These are phyloP conservation scores for Eupsilia transversa DNA, from an alignment of 2,888 invertebrate genomes.

Conservation along the genomic window DNA sequence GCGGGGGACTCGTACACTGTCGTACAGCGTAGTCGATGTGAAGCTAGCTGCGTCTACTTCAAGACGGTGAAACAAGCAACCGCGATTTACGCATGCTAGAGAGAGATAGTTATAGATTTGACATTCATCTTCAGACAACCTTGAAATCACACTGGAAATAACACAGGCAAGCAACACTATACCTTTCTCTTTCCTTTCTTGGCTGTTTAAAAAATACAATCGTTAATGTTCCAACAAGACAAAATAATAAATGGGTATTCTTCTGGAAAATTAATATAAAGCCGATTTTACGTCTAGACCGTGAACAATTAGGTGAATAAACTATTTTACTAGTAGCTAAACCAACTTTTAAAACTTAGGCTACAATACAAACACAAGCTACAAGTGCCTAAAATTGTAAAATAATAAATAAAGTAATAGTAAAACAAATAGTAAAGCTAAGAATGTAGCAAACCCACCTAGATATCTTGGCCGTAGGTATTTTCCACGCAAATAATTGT, in stretches of 20 bases:
- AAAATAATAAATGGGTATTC: conserved; percentile 59
- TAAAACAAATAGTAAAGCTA: conserved; percentile 26
- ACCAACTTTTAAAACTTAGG: conserved; percentile 6
- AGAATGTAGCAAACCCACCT: background rate
- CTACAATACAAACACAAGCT: conserved; percentile 1
- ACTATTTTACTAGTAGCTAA: conserved; percentile 3
- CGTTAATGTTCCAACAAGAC: conserved; percentile 72
- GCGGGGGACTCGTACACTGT: conserved; percentile 76
- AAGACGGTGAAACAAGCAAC: conserved; percentile 70
- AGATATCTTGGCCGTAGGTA: background rate
- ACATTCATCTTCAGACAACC: conserved; percentile 78
- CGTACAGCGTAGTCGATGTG: conserved; percentile 70
- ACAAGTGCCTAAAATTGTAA: conserved; percentile 4
- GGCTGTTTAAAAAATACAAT: conserved; percentile 81
- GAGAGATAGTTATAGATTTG: conserved; percentile 73
- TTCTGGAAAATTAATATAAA: conserved; percentile 49
- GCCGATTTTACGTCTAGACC: conserved; percentile 34
- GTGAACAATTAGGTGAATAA: background rate
- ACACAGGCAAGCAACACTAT: conserved; percentile 78
- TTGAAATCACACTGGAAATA: conserved; percentile 78
- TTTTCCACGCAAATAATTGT: conserved; percentile 24
- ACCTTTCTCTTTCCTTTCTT: conserved; percentile 82
- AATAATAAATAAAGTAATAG: too few species aligned
- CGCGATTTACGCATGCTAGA: conserved; percentile 57
- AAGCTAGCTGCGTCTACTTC: conserved; percentile 80